Base-by-base conservation (phyloP, 2,113 vertebrate genomes). In the Myrmophylax atrothorax region DNA sequence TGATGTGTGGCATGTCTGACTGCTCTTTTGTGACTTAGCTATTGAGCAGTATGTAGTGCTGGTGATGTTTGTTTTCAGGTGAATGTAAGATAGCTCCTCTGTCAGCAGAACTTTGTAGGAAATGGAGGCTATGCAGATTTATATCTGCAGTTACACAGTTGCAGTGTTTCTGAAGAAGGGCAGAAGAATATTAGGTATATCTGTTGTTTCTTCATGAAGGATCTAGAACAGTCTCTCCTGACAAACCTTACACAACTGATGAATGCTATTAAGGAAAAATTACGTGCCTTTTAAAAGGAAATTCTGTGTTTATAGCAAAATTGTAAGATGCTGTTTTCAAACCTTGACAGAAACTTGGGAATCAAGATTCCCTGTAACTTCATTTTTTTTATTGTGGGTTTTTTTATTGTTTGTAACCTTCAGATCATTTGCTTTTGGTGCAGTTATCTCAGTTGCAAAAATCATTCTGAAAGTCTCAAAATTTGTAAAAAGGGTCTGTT, bases 381-480 rank as follows among this genome's bases (percentile, higher is more conserved):
- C 0, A 7, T 59, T 75, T 75, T 59, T 22, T 55, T 75, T 75
- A 50, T 22, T 44, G 11, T 47, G 11, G 0, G 10, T 0, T 49
- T 25, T 52, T 35, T 66, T 52, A 55, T 7, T 58, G 25, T 67
- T 68, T n/a, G 7, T 60, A 33, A 60, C 18, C 7, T 42, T 60
- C 64, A 81, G 15, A 4, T 15, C 4, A 19, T 69, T 80, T 84
- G 19, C 19, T 89, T 76, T 76, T 77, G 6, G 46, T 68, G 53
- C 37, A 56, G 33, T 64, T 95, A 19, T 23, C 16, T 69, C 3
- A 7, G 22, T 69, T 75, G n/a, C 16, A 75, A 46, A 69, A 60
- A 56, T 3, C 37, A 22, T 31, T 73, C 42, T 40, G 2, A 4
- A 87, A 85, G 16, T 78, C 16, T 62, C 17, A 25, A 33, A 70